Evolutionary conservation across 2,797 vertebrate genomes (phyloP).

Genomic region (Oreonectes daqikongensis): DNA sequence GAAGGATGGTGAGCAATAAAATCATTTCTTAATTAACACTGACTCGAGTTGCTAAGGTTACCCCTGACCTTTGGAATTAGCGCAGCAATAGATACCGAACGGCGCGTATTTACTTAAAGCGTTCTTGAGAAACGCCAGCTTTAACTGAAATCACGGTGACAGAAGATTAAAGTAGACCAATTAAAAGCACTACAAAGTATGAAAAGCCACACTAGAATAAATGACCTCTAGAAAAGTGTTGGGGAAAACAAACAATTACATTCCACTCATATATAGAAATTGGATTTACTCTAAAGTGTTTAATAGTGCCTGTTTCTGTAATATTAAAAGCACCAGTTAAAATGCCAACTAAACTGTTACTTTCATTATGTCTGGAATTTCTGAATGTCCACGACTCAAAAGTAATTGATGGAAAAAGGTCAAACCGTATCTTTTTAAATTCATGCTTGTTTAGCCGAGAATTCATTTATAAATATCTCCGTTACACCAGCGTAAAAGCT

Average conservation of each 20-base stretch:
- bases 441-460: not conserved
- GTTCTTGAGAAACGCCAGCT: slow-evolving; percentile 39
- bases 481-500: slow-evolving; percentile 25
- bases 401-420: slow-evolving; percentile 44
- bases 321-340: slow-evolving; percentile 29
- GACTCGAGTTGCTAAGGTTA: slow-evolving; percentile 47
- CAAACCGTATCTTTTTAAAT: slow-evolving; percentile 32
- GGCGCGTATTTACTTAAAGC: slow-evolving; percentile 47
- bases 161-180: slow-evolving; percentile 33
- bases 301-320: not conserved
- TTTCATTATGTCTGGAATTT: slow-evolving; percentile 48
- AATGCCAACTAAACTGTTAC: slow-evolving; percentile 8
- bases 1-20: slow-evolving; percentile 49
- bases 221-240: slow-evolving; percentile 30
- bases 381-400: slow-evolving; percentile 40
- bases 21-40: slow-evolving; percentile 59
- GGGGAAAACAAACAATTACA: slow-evolving; percentile 40
- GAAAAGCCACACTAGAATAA: slow-evolving; percentile 38
- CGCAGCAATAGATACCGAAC: slow-evolving; percentile 50
- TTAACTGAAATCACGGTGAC: slow-evolving; percentile 42
- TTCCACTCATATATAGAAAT: slow-evolving; percentile 32
- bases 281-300: slow-evolving; percentile 31
- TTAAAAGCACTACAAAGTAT: slow-evolving; percentile 36
- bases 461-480: slow-evolving; percentile 20
- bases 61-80: slow-evolving; percentile 54